Conservation (phyloP, 2,797 vertebrate genomes). For the Falco biarmicus region DNA sequence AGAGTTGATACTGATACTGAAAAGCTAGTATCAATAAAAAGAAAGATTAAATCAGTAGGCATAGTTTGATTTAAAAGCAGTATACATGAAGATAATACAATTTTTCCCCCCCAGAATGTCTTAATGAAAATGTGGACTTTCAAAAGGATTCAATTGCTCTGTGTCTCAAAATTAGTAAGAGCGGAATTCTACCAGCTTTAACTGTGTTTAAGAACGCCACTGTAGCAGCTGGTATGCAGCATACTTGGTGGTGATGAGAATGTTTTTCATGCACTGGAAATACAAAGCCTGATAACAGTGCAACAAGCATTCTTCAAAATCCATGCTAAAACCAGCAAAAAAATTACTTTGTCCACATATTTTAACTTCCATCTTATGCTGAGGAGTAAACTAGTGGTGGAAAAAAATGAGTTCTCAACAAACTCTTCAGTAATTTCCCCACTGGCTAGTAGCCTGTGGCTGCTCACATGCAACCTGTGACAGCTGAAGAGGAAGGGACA, state of each 20-base stretch:
- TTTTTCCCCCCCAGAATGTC: neutral
- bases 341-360: neutral
- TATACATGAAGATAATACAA: neutral
- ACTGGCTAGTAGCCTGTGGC: neutral
- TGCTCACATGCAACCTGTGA: accelerated
- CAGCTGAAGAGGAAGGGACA: neutral
- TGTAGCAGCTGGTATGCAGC: neutral
- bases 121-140: neutral
- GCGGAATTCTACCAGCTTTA: neutral
- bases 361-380: neutral
- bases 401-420: neutral
- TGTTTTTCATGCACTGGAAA: neutral
- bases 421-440: neutral
- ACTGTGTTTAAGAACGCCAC: neutral
- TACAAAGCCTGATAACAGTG: neutral
- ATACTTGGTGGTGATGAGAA: neutral
- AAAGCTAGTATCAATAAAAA: neutral
- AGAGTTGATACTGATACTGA: neutral
- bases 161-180: neutral
- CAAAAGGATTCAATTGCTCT: neutral
- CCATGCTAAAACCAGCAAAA: neutral
- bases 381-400: neutral
- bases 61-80: neutral
- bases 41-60: neutral
- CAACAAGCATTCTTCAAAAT: neutral